Conservation (phyloP, 2,113 vertebrate genomes). For the Theropithecus gelada region DNA sequence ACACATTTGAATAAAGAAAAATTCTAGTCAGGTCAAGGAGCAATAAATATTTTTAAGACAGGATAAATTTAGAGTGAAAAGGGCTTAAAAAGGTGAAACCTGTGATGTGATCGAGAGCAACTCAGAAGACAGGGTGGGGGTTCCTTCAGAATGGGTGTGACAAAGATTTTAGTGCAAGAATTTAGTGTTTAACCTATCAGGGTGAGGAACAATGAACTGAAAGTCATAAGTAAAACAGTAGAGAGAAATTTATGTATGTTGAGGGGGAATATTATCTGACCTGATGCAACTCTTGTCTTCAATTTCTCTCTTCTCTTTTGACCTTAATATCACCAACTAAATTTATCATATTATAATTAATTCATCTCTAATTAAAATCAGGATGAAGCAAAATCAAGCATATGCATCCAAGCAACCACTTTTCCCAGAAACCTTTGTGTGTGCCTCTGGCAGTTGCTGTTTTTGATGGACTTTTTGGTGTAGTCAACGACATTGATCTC, state of each 20-base stretch:
- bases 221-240: not conserved
- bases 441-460: not conserved
- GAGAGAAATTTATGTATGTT: not conserved
- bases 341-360: not conserved
- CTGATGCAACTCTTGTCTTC: not conserved
- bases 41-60: not conserved
- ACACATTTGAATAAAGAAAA: not conserved
- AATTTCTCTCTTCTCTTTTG: not conserved
- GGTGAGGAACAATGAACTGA: not conserved
- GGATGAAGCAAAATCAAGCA: not conserved
- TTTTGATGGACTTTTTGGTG: not conserved
- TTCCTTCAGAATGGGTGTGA: too few relatives aligned
- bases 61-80: too few relatives aligned
- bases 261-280: not conserved
- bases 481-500: not conserved
- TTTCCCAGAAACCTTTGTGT: not conserved
- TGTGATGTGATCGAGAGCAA: too few relatives aligned
- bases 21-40: not conserved
- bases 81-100: too few relatives aligned
- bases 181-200: too few relatives aligned
- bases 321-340: not conserved
- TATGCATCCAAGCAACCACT: not conserved
- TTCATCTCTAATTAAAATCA: not conserved
- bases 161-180: too few relatives aligned
- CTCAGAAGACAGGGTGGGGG: too few relatives aligned